Conservation (phyloP, 2,888 invertebrate genomes). For the Pycnomerus fuliginosus region DNA sequence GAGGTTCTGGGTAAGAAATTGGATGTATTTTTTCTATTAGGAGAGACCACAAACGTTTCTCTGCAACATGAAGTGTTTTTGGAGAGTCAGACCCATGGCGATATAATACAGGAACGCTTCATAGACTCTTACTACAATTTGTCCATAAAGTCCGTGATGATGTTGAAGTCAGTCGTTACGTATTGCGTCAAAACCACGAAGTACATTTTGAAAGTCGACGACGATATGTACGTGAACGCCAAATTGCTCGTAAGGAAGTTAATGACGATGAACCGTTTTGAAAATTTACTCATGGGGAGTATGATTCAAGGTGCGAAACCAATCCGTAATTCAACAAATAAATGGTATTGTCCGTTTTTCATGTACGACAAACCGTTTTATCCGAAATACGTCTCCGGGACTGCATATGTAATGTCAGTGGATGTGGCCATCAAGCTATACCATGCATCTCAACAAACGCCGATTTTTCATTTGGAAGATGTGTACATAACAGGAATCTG, state of each 20-base stretch:
- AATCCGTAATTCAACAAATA: slow-evolving; percentile 69
- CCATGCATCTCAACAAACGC: slow-evolving; percentile 64
- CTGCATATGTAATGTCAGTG: slow-evolving; percentile 73
- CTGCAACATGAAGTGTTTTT: slow-evolving; percentile 16
- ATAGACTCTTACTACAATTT: slow-evolving; percentile 84
- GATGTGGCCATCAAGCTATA: slow-evolving; percentile 67
- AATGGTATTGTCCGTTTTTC: slow-evolving; percentile 60
- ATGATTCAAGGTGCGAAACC: slow-evolving; percentile 77
- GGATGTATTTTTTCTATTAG: slow-evolving; percentile 61
- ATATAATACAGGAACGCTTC: slow-evolving; percentile 77
- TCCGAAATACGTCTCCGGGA: slow-evolving; percentile 80
- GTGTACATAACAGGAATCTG: slow-evolving; percentile 78
- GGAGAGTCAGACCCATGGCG: slow-evolving; percentile 18
- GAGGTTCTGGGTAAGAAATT: slow-evolving; percentile 48
- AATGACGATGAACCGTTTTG: slow-evolving; percentile 31
- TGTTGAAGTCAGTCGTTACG: slow-evolving; percentile 76
- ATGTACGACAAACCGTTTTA: slow-evolving; percentile 62
- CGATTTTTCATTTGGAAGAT: slow-evolving; percentile 76
- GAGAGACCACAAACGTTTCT: slow-evolving; percentile 58
- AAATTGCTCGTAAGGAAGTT: slow-evolving; percentile 31
- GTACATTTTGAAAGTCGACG: slow-evolving; percentile 82
- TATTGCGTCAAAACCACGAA: slow-evolving; percentile 59
- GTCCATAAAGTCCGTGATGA: slow-evolving; percentile 80
- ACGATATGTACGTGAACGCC: slow-evolving; percentile 83
- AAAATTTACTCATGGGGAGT: slow-evolving; percentile 67